These are phyloP conservation scores for Lapara coniferarum DNA, from an alignment of 2,888 invertebrate species.

Conservation along the genomic window DNA sequence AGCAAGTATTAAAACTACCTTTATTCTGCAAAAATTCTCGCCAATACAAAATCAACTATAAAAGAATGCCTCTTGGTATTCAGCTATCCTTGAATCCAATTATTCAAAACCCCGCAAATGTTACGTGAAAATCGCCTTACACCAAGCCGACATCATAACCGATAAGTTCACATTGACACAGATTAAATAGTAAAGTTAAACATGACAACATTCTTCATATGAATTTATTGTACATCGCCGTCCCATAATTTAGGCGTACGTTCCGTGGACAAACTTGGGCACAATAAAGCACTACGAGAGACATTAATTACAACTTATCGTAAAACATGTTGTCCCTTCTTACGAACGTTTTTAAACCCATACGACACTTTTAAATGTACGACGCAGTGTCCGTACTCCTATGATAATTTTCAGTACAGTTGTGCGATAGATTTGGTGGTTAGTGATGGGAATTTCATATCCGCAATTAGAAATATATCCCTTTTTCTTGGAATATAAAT, in stretches of 20 bases:
- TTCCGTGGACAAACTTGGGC: slow-evolving; percentile 53
- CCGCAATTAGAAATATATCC: background rate
- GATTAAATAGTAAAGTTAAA: slow-evolving; percentile 35
- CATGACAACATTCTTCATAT: slow-evolving; percentile 58
- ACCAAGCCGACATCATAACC: background rate
- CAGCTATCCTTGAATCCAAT: background rate
- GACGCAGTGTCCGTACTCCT: slow-evolving; percentile 15
- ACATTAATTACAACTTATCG: slow-evolving; percentile 76
- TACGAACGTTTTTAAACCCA: slow-evolving; percentile 49
- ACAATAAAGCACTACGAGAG: slow-evolving; percentile 69
- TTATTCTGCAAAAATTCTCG: too few species aligned
- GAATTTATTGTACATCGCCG: slow-evolving; percentile 58
- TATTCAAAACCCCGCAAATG: slow-evolving; percentile 5
- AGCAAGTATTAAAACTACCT: too few species aligned
- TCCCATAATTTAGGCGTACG: slow-evolving; percentile 58
- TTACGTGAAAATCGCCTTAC: background rate
- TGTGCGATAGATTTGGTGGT: background rate
- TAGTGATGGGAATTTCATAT: background rate
- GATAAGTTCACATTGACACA: slow-evolving; percentile 22
- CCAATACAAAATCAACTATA: background rate
- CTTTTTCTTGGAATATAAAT: too few species aligned
- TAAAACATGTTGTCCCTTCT: slow-evolving; percentile 57
- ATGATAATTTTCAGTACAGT: background rate
- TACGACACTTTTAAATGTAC: slow-evolving; percentile 37
- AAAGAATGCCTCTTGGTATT: background rate